Conservation (phyloP, 2,888 invertebrate species). For the Phengaris alcon region DNA sequence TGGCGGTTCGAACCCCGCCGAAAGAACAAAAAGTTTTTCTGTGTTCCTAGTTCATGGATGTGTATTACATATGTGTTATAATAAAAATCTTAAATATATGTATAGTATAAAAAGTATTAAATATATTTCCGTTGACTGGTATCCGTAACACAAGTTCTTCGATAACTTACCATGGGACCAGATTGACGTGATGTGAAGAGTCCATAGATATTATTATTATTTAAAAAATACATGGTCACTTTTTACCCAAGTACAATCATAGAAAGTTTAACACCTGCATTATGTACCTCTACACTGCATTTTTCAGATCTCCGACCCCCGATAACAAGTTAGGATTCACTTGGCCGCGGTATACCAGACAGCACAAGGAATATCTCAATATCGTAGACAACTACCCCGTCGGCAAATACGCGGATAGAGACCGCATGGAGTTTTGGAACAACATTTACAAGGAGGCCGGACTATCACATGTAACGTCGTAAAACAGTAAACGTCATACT, state of each 20-base stretch:
- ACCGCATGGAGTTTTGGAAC: constrained; percentile 54
- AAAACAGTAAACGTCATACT: not conserved
- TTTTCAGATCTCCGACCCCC: constrained; percentile 55
- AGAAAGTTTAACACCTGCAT: not conserved
- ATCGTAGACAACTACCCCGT: constrained; percentile 49
- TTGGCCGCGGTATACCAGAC: constrained; percentile 49
- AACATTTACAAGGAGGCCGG: constrained; percentile 49
- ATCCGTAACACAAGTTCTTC: too few relatives aligned
- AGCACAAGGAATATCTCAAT: constrained; percentile 49
- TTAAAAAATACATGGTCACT: not conserved
- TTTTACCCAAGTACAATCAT: not conserved
- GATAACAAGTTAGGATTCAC: constrained; percentile 46
- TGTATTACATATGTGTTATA: too few relatives aligned
- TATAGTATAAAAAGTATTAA: too few relatives aligned
- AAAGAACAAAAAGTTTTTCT: too few relatives aligned
- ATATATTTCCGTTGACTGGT: too few relatives aligned
- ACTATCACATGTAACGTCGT: constrained; percentile 38
- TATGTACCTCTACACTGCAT: not conserved
- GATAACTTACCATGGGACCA: too few relatives aligned
- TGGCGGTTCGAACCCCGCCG: too few relatives aligned
- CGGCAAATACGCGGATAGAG: constrained; percentile 47
- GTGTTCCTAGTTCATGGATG: too few relatives aligned
- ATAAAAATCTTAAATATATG: too few relatives aligned
- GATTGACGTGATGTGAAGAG: too few relatives aligned
- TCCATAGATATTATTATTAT: too few relatives aligned